These are phyloP conservation scores for Eristalinus aeneus DNA, from an alignment of 2,888 invertebrate genomes.

Conservation along the genomic window DNA sequence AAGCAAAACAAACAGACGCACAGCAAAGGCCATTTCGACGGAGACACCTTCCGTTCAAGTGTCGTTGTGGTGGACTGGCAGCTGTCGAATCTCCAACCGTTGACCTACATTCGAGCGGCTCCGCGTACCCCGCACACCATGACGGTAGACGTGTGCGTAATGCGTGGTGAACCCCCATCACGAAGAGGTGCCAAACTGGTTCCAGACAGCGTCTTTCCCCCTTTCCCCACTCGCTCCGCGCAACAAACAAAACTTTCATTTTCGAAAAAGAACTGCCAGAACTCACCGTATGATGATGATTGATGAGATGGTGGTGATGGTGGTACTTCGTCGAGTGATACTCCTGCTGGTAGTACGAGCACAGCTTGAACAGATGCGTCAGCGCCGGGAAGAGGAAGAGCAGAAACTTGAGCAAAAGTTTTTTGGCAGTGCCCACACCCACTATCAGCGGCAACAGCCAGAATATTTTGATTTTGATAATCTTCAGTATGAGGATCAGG, in stretches of 20 bases:
- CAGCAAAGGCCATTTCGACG: not conserved
- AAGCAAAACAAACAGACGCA: constrained; percentile 2
- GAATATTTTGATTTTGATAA: constrained; percentile 89
- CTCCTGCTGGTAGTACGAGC: constrained; percentile 89
- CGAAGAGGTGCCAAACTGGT: constrained; percentile 40
- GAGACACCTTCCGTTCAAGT: not conserved
- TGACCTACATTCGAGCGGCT: constrained; percentile 25
- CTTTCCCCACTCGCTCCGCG: not conserved
- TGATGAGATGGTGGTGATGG: constrained; percentile 90
- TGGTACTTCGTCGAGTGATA: constrained; percentile 89
- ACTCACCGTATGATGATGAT: constrained; percentile 86
- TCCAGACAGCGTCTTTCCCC: not conserved
- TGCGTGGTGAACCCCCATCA: constrained; percentile 35
- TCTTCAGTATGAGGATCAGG: constrained; percentile 88
- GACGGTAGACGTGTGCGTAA: not conserved
- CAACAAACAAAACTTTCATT: constrained; percentile 54
- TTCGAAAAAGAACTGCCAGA: constrained; percentile 31
- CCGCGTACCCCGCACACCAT: not conserved
- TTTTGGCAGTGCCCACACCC: constrained; percentile 91
- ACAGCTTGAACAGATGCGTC: constrained; percentile 91
- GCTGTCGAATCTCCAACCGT: not conserved
- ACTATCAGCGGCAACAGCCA: constrained; percentile 90
- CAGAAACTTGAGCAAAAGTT: constrained; percentile 89
- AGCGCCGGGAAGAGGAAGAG: constrained; percentile 91
- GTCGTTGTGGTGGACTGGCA: not conserved